Evolutionary conservation across 2,797 vertebrate genomes (phyloP).

Genomic region (Pantherophis vulpinus): DNA sequence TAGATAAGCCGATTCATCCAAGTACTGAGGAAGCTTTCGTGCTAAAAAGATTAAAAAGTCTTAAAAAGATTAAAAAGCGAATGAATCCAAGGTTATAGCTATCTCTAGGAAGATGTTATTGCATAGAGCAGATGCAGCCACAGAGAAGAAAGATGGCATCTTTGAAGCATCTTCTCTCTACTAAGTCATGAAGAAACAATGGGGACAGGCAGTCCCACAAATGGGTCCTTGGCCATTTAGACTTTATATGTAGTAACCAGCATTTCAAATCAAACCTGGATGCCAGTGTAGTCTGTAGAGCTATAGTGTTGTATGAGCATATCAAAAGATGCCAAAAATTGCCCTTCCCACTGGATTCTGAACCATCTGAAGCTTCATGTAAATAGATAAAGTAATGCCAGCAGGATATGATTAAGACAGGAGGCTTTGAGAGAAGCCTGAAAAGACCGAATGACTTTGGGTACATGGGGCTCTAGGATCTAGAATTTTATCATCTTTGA

Average conservation of each 20-base stretch:
- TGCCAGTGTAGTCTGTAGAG: not conserved
- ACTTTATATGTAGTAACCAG: not conserved
- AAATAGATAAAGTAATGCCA: not conserved
- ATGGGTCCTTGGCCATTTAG: not conserved
- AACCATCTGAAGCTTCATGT: not conserved
- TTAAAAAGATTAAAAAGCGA: not conserved
- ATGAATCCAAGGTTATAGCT: not conserved
- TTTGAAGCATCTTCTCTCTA: not conserved
- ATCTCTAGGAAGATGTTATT: not conserved
- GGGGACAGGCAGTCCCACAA: not conserved
- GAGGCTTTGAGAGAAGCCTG: too few relatives aligned
- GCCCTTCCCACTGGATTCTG: not conserved
- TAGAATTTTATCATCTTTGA: too few relatives aligned
- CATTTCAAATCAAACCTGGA: not conserved
- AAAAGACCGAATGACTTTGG: too few relatives aligned
- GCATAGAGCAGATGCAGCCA: not conserved
- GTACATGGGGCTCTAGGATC: too few relatives aligned
- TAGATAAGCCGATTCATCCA: too few relatives aligned
- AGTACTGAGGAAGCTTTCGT: too few relatives aligned
- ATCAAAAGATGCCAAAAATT: not conserved
- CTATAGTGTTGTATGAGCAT: not conserved
- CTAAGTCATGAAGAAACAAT: not conserved
- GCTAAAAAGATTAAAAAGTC: too few relatives aligned
- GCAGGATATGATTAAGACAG: not conserved
- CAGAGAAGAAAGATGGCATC: not conserved